Percentiles rank a stretch among this genome's conserved stretches.
Conservation (phyloP, 2,888 invertebrate genomes). For the Hofmannophila pseudospretella region DNA sequence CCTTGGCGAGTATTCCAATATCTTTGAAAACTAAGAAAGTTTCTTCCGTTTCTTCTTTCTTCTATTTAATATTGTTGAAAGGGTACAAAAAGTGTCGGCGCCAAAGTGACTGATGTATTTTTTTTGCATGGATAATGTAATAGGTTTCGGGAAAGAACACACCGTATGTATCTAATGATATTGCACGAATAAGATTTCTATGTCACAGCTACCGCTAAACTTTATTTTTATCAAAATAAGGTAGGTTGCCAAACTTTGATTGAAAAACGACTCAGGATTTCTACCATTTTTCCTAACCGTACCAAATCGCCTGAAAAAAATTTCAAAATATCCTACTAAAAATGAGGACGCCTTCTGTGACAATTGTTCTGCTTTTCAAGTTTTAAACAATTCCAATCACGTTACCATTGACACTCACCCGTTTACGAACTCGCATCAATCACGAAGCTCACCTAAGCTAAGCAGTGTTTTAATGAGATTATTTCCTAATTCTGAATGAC, state of each 20-base stretch:
- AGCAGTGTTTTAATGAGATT: conserved; percentile 60
- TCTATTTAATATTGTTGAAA: conserved; percentile 53
- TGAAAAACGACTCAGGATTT: too few species aligned
- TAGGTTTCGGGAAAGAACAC: conserved; percentile 9
- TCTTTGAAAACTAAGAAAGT: conserved; percentile 3
- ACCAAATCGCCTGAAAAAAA: too few species aligned
- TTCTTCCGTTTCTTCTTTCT: conserved; percentile 4
- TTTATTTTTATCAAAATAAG: too few species aligned
- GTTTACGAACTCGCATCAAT: conserved; percentile 52
- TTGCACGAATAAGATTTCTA: not conserved
- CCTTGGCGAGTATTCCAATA: conserved; percentile 3
- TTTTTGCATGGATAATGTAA: conserved; percentile 35
- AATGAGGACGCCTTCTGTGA: too few species aligned
- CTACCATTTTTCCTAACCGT: too few species aligned
- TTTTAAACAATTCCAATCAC: conserved; percentile 17
- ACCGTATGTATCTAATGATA: too few species aligned
- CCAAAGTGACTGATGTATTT: conserved; percentile 52
- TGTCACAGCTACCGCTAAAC: not conserved
- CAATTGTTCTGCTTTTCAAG: too few species aligned
- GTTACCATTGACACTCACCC: conserved; percentile 21
- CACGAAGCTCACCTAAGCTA: conserved; percentile 36
- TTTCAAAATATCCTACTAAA: too few species aligned
- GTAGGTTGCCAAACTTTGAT: too few species aligned
- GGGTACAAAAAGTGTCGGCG: conserved; percentile 39
- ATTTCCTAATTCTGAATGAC: conserved; percentile 62